Percentiles rank a stretch among this genome's conserved stretches.
Evolutionary conservation across 1,140 invertebrate species (phyloP).

Genomic region (Drosophila bocki): DNA sequence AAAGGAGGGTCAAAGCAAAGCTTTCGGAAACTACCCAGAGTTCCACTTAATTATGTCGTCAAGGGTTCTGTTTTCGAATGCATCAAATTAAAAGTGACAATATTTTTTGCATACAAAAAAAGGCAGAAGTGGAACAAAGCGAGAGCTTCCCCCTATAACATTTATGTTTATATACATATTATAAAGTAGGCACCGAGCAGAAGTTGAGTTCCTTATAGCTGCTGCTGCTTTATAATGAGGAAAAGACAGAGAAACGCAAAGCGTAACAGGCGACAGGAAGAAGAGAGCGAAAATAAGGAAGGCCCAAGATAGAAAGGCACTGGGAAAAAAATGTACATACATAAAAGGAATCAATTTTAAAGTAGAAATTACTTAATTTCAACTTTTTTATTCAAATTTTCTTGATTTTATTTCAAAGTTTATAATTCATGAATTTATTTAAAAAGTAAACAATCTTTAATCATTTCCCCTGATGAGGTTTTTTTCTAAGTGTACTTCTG

Average conservation of each 20-base stretch:
- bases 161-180: constrained; percentile 1
- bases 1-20: constrained; percentile 29
- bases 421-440: too few relatives aligned
- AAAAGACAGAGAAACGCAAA: constrained; percentile 12
- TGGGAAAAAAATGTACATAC: neutral
- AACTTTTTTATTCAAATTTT: neutral
- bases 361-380: neutral
- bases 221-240: constrained; percentile 62
- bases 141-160: constrained; percentile 6
- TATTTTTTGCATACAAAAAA: constrained; percentile 31
- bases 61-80: constrained; percentile 47
- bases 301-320: constrained; percentile 16
- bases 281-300: constrained; percentile 36
- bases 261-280: constrained; percentile 64
- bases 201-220: constrained; percentile 40
- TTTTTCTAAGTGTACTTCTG: constrained; percentile 12
- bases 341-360: neutral
- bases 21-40: constrained; percentile 26
- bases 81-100: constrained; percentile 48
- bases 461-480: neutral
- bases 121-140: constrained; percentile 17
- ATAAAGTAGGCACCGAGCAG: constrained; percentile 1
- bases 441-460: neutral
- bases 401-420: neutral
- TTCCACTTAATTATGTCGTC: constrained; percentile 76